Percentiles rank a stretch among this genome's conserved stretches.
These are phyloP conservation scores for Halictus rubicundus DNA, from an alignment of 1,140 invertebrate genomes.

Conservation along the genomic window DNA sequence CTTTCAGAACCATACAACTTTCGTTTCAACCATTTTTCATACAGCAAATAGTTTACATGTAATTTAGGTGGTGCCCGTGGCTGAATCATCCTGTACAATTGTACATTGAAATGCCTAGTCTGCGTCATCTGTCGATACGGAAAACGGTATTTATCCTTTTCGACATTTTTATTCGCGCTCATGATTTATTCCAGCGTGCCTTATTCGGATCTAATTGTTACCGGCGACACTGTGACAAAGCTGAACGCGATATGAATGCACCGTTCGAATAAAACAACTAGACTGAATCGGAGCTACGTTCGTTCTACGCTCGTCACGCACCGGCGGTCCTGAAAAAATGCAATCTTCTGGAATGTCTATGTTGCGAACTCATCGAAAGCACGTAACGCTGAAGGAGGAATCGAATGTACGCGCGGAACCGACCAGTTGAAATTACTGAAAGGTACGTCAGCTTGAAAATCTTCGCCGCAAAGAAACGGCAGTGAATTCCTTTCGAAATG, in stretches of 20 bases:
- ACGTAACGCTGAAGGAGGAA: neutral
- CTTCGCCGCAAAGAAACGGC: neutral
- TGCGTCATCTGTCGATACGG: neutral
- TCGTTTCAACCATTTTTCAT: too few relatives aligned
- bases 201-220: constrained; percentile 1
- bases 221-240: neutral
- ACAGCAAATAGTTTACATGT: too few relatives aligned
- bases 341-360: constrained; percentile 34
- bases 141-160: neutral
- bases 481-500: neutral
- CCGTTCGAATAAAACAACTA: constrained; percentile 8
- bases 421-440: neutral
- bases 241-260: neutral
- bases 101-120: too few relatives aligned
- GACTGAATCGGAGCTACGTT: neutral
- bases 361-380: constrained; percentile 17
- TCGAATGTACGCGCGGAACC: neutral
- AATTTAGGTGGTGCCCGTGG: too few relatives aligned
- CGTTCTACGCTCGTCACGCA: constrained; percentile 20
- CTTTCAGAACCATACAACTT: too few relatives aligned
- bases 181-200: neutral
- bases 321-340: constrained; percentile 30
- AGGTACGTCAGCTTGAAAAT: neutral
- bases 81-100: neutral
- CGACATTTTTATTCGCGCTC: neutral